phyloP scores from a whole-genome alignment of 2,888 invertebrate species.

The Agrilus biguttatus region DNA sequence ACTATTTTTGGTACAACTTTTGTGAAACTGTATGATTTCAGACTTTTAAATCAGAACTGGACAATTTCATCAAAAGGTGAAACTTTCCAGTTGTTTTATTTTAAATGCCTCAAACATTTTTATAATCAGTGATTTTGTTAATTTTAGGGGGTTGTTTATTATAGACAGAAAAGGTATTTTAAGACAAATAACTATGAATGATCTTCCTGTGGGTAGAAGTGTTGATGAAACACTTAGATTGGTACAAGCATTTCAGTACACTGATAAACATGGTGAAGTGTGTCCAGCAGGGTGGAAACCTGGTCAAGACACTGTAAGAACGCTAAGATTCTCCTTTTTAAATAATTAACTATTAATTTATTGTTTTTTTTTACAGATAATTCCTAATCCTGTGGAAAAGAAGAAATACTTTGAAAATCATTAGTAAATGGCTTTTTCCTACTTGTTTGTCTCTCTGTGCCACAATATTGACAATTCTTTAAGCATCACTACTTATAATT shows the following conservation, averaged over 20 bases:
- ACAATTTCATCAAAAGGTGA: too few species aligned
- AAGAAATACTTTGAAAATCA: constrained; percentile 66
- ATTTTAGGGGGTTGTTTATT: constrained; percentile 70
- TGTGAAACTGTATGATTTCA: too few species aligned
- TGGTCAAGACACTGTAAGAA: constrained; percentile 73
- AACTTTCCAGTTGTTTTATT: too few species aligned
- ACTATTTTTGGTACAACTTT: too few species aligned
- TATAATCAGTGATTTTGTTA: background rate
- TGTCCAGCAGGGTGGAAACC: constrained; percentile 95
- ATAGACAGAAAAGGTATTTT: constrained; percentile 79
- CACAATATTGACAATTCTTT: constrained; percentile 5
- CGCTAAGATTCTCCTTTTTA: constrained; percentile 1
- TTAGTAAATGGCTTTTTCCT: constrained; percentile 10
- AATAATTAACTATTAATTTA: background rate
- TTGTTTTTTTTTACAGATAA: constrained; percentile 46
- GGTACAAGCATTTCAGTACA: constrained; percentile 91
- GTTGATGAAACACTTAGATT: constrained; percentile 88
- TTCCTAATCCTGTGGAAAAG: constrained; percentile 67
- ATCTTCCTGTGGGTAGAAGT: constrained; percentile 82
- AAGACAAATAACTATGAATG: constrained; percentile 93
- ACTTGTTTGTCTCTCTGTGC: constrained; percentile 4
- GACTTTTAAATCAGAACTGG: background rate
- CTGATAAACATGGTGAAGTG: constrained; percentile 84
- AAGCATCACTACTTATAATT: constrained; percentile 6
- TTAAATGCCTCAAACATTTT: too few species aligned